Base-by-base conservation (phyloP, 2,797 vertebrate species). In the Anabas testudineus region DNA sequence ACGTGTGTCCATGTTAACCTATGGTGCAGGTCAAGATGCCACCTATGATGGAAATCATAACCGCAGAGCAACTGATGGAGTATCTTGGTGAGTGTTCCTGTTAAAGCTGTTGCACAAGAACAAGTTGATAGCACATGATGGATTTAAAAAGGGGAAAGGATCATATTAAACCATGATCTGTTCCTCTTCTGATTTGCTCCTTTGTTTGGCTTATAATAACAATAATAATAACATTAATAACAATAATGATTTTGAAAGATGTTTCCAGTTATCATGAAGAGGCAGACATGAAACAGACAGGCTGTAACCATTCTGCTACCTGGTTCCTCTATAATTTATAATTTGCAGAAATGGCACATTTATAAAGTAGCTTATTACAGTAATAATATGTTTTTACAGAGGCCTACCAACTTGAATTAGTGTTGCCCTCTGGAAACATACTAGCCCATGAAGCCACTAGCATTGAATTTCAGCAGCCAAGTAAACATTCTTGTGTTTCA, bases 41-140 rank as follows among this genome's bases (percentile, higher is more conserved):
- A 34, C 96, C 97, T 1, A 99, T 98, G 97, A 98, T 99, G 95
- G 98, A 99, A 93, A 99, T 99, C 72, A 99, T 99, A 90, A 99
- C 97, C 0, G 98, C 96, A 37, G 98, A 99, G 87, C 98, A 99
- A 71, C 94, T 99, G 85, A 99, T 99, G 98, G 98, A 99, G 84
- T 99, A 99, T 92, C 94, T 99, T 59, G 98, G 98, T 99, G 86
- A 95, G 96, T 95, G 76, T 5, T 47, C 12, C 58, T 30, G 3
- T 57, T 30, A 41, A 28, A 55, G 54, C 16, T 42, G 16, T 55
- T 45, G 47, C 28, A 49, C 26, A 32, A 57, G 10, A 57, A 2
- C 30, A 46, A 16, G 16, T 49, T 34, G 10, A 56, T 52, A 3
- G 2, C 18, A 24, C 3, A 34, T 14, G 6, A 41, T 30, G 30